Evolutionary conservation across 2,888 invertebrate species (phyloP).

Genomic region (Liopterus haemorrhoidalis): DNA sequence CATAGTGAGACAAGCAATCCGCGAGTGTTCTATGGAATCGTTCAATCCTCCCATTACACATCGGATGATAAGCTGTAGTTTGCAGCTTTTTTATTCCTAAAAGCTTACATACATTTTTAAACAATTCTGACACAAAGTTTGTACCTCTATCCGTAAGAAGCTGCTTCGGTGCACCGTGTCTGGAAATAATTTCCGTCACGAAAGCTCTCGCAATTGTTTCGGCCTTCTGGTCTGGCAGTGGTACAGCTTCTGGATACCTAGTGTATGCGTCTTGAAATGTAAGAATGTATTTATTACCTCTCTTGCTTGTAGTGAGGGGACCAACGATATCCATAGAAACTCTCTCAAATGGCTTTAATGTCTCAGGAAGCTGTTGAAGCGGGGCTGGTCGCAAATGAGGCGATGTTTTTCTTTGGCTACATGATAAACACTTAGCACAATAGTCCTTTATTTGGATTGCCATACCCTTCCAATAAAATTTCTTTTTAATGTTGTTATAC

Average conservation of each 20-base stretch:
- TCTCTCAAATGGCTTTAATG: conserved; percentile 28
- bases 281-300: conserved; percentile 34
- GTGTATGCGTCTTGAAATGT: conserved; percentile 34
- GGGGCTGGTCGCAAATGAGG: conserved; percentile 28
- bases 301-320: conserved; percentile 28
- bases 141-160: conserved; percentile 35
- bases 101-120: conserved; percentile 31
- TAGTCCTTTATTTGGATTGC: conserved; percentile 30
- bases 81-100: conserved; percentile 31
- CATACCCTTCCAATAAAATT: conserved; percentile 34
- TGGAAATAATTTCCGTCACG: conserved; percentile 30
- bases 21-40: conserved; percentile 34
- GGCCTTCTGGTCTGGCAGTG: conserved; percentile 33
- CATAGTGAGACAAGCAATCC: conserved; percentile 33
- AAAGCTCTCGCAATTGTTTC: conserved; percentile 32
- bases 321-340: conserved; percentile 35
- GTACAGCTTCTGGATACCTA: conserved; percentile 34
- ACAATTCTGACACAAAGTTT: conserved; percentile 32
- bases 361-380: conserved; percentile 28
- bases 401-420: conserved; percentile 32
- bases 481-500: conserved; percentile 23
- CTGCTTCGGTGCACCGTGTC: conserved; percentile 32
- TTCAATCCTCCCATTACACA: conserved; percentile 36
- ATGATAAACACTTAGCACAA: conserved; percentile 30
- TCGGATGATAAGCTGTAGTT: conserved; percentile 35